Percentiles rank a stretch among this genome's conserved stretches.
phyloP scores from a whole-genome alignment of 1,140 invertebrate species.

The Antheraea mylitta region DNA sequence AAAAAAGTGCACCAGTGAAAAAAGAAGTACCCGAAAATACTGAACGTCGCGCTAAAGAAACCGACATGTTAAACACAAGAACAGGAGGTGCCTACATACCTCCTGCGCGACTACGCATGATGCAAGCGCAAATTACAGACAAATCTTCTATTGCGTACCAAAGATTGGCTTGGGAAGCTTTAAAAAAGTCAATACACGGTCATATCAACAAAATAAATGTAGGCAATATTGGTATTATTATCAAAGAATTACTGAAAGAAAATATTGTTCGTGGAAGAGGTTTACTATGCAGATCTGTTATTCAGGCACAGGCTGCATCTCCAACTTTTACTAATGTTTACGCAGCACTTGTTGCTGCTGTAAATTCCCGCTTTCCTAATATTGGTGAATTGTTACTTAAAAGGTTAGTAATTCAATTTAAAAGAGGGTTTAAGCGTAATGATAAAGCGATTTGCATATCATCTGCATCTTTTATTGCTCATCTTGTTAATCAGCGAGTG shows the following conservation, averaged over 20 bases:
- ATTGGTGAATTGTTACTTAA: constrained; percentile 96
- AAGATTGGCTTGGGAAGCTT: constrained; percentile 97
- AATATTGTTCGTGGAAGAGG: constrained; percentile 98
- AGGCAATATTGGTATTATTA: constrained; percentile 96
- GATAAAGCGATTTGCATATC: constrained; percentile 96
- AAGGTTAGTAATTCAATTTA: constrained; percentile 96
- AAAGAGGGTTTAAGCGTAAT: constrained; percentile 94
- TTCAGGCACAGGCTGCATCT: constrained; percentile 97
- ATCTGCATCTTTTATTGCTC: constrained; percentile 95
- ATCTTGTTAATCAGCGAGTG: constrained; percentile 98
- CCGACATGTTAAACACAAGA: constrained; percentile 88
- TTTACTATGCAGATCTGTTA: constrained; percentile 93
- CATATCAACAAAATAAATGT: constrained; percentile 99
- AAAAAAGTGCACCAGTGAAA: constrained; percentile 36
- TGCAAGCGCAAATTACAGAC: constrained; percentile 97
- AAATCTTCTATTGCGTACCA: constrained; percentile 96
- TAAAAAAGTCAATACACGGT: constrained; percentile 99
- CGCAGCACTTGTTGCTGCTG: constrained; percentile 94
- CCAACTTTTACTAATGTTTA: constrained; percentile 99
- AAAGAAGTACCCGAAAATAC: constrained; percentile 32
- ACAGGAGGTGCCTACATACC: constrained; percentile 99
- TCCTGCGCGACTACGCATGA: constrained; percentile 95
- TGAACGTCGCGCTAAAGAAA: constrained; percentile 75
- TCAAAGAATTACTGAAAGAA: constrained; percentile 94
- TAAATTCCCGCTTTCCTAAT: constrained; percentile 99